Evolutionary conservation across 2,888 invertebrate species (phyloP).

Genomic region (Metacarcinus magister): DNA sequence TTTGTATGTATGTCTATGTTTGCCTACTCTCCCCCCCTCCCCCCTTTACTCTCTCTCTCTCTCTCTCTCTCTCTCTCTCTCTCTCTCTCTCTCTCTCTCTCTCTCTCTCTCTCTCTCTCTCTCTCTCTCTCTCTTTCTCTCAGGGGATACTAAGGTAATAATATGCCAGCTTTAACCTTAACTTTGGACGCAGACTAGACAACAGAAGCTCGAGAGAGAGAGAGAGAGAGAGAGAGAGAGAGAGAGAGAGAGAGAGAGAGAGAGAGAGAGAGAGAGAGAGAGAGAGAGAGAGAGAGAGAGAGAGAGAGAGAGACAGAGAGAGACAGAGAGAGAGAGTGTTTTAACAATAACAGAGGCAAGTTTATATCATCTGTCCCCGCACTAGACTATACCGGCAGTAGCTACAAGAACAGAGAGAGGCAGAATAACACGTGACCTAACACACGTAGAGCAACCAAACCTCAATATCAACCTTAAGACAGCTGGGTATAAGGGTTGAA

Average conservation of each 20-base stretch:
- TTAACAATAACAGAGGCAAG: slow-evolving; percentile 65
- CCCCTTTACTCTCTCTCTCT: neutral
- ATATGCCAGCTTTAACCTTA: slow-evolving; percentile 71
- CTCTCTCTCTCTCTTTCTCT: slow-evolving; percentile 23
- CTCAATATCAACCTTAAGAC: neutral
- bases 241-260: neutral
- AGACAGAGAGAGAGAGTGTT: slow-evolving; percentile 53
- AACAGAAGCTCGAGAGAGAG: neutral
- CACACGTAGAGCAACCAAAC: neutral
- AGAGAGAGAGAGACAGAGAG: slow-evolving; percentile 44
- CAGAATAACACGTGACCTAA: neutral
- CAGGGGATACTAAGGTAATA: slow-evolving; percentile 69
- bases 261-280: slow-evolving; percentile 47
- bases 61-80: slow-evolving; percentile 30
- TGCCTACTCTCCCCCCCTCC: neutral
- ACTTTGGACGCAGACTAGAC: neutral
- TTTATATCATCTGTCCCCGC: slow-evolving; percentile 69
- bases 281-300: neutral
- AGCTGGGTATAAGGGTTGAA: neutral
- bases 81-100: slow-evolving; percentile 49
- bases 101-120: slow-evolving; percentile 5
- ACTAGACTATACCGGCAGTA: slow-evolving; percentile 70
- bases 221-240: neutral
- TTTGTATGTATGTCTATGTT: slow-evolving; percentile 36
- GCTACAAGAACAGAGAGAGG: slow-evolving; percentile 75